These are phyloP conservation scores for Lepidurus packardi DNA, from an alignment of 1,140 invertebrate species.

Conservation along the genomic window DNA sequence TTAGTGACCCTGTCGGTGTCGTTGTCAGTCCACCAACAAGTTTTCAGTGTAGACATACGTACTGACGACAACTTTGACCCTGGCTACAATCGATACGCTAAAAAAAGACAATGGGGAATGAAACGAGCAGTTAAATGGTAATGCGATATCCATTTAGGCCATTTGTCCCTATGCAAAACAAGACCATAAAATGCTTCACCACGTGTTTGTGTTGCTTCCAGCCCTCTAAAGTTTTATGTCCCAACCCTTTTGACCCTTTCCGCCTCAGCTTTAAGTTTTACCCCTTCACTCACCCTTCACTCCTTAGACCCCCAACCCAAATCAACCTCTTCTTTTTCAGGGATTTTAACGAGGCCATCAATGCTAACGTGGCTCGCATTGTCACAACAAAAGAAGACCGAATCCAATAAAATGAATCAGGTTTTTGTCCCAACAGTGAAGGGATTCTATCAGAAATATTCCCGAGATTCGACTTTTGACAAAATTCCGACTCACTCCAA, in stretches of 20 bases:
- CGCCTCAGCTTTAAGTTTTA: neutral
- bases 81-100: neutral
- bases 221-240: neutral
- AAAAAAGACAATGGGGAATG: constrained; percentile 1
- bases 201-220: neutral
- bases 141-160: constrained; percentile 15
- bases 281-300: neutral
- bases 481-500: no score
- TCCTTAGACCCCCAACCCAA: neutral
- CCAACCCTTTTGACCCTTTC: neutral
- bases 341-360: neutral
- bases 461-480: no score
- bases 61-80: neutral
- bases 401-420: no score
- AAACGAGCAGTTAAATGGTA: constrained; percentile 18
- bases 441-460: no score
- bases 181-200: neutral
- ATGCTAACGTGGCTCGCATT: neutral
- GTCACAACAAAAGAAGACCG: neutral
- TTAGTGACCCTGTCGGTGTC: no score
- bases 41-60: no score
- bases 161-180: constrained; percentile 16
- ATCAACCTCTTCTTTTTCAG: neutral
- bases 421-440: no score
- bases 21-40: no score